Conservation (phyloP, 2,113 vertebrate genomes). For the Aspiorhynchus laticeps region DNA sequence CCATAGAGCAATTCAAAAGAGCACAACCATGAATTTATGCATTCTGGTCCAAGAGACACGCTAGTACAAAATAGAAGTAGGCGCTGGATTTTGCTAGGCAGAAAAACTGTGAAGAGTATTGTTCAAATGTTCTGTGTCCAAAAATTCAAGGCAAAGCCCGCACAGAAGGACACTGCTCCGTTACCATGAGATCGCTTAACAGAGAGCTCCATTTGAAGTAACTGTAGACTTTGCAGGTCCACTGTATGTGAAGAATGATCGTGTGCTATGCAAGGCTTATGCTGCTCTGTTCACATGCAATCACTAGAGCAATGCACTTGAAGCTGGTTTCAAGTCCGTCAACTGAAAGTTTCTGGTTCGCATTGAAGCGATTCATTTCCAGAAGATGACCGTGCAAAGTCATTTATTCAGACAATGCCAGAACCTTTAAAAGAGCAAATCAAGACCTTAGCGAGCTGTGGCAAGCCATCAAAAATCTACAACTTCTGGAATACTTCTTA, state of each 20-base stretch:
- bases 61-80: constrained; percentile 30
- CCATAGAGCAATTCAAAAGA: neutral
- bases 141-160: constrained; percentile 34
- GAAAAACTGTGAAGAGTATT: constrained; percentile 33
- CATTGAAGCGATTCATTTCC: neutral
- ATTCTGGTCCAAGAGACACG: constrained; percentile 46
- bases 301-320: constrained; percentile 22
- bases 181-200: constrained; percentile 37
- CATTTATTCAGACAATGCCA: neutral
- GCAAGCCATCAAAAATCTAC: neutral
- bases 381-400: neutral
- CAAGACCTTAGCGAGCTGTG: neutral
- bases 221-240: constrained; percentile 51
- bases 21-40: constrained; percentile 39
- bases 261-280: constrained; percentile 12
- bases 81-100: constrained; percentile 34
- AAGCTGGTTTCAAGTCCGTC: neutral
- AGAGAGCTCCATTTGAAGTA: constrained; percentile 43
- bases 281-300: constrained; percentile 46
- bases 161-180: constrained; percentile 38
- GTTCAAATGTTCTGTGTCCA: constrained; percentile 18
- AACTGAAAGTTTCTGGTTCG: neutral
- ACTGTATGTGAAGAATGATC: constrained; percentile 25
- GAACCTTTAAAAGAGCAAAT: neutral
- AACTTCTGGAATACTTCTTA: neutral